Evolutionary conservation across 2,888 invertebrate species (phyloP).

Genomic region (Acanthosoma haemorrhoidale): DNA sequence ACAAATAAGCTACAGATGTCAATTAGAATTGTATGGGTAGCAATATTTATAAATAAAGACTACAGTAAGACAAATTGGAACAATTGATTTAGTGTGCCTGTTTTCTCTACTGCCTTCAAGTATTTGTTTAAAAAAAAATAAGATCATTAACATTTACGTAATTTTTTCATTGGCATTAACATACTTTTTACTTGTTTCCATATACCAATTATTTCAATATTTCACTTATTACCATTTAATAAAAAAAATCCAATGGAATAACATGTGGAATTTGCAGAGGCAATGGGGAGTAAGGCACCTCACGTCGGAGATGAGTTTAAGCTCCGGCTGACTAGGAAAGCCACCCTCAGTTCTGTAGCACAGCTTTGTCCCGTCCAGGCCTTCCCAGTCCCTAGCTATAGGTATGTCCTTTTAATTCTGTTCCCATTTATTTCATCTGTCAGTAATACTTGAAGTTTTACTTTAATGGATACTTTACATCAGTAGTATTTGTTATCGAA

Average conservation of each 20-base stretch:
- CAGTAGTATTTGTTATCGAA: no score
- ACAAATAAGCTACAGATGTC: no score
- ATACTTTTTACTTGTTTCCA: no score
- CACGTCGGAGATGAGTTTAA: constrained; percentile 35
- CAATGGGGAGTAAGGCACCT: constrained; percentile 37
- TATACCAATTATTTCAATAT: no score
- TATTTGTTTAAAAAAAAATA: neutral
- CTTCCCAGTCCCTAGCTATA: constrained; percentile 24
- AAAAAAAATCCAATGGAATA: neutral
- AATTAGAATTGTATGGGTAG: no score
- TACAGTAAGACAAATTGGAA: neutral
- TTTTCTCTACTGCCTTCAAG: neutral
- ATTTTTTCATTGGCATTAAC: no score
- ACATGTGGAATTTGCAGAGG: constrained; percentile 29
- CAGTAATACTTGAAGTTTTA: no score
- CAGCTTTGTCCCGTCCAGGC: constrained; percentile 34
- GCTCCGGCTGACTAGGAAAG: constrained; percentile 31
- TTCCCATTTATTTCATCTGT: no score
- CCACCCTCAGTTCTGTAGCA: constrained; percentile 24
- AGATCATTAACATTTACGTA: no score
- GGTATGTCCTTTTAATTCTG: constrained; percentile 8
- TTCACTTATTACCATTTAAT: no score
- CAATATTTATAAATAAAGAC: no score
- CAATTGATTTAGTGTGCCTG: neutral
- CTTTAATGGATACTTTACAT: no score